Base-by-base conservation (phyloP, 1,140 invertebrate species). In the Drosophila truncata region DNA sequence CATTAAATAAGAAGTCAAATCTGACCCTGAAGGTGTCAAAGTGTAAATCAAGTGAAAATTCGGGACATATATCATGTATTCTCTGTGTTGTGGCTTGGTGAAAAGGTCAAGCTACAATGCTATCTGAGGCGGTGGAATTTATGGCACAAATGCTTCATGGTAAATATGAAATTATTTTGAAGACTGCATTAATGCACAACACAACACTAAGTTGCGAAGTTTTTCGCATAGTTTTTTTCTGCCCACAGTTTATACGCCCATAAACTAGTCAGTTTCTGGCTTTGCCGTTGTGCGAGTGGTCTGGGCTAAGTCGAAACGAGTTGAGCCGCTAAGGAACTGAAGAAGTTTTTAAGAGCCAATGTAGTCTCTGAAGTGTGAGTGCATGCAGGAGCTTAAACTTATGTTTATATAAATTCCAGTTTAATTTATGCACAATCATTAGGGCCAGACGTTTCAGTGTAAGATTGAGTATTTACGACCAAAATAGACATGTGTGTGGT, bases 141-240 rank as follows among this genome's bases (percentile, higher is more conserved):
- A 87, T 75, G 83, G 65, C 83, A 69, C 50, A 80, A 82, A 82
- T 75, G 70, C 65, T 70, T 63, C 60, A 75, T 37, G 58, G 54
- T 44, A 73, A 66, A 75, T 75, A 66, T 77, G 46, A 79, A 79
- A 87, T 82, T 69, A 73, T 76, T 76, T 85, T 86, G 82, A 86
- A 62, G 82, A 50, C 79, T 64, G 70, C 59, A 69, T 72, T 82
- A 86, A 87, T 82, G 75, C 70, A 75, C 65, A 71, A 50, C 61
- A 60, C 52, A 65, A 54, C 49, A 65, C 77, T 79, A 87, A 86
- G 70, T 86, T 72, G 64, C 62, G 42, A 37, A 37, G 27, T 60
- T 67, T 23, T 18, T 60, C 25, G 25, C 31, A 46, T 66, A 29
- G 29, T n/a, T 63, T 75, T 41, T 37, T 60, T 71, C 46, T 57